Evolutionary conservation across 2,113 vertebrate species (phyloP).

Genomic region (Cricetomys ansorgei): DNA sequence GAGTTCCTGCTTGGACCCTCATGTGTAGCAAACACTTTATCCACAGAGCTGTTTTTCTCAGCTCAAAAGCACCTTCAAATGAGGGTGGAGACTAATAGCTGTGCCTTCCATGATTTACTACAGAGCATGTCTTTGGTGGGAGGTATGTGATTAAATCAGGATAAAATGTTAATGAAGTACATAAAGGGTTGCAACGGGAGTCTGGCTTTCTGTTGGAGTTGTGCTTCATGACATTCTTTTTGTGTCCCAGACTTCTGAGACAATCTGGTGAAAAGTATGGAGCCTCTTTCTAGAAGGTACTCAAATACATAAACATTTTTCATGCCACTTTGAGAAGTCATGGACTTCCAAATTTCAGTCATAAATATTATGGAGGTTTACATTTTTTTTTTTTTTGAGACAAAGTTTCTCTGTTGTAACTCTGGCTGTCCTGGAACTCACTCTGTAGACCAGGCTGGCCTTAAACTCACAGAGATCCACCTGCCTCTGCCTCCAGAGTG

Average conservation of each 20-base stretch:
- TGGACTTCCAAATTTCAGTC: slow-evolving; percentile 40
- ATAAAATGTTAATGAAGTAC: slow-evolving; percentile 28
- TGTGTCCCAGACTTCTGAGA: neutral
- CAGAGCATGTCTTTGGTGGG: neutral
- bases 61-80: neutral
- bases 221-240: slow-evolving; percentile 1
- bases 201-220: slow-evolving; percentile 75
- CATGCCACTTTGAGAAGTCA: neutral
- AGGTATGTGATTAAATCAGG: slow-evolving; percentile 26
- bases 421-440: too few relatives aligned
- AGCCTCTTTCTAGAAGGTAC: slow-evolving; percentile 25
- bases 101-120: neutral
- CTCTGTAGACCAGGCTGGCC: too few relatives aligned
- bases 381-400: neutral
- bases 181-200: neutral
- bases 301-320: slow-evolving; percentile 24
- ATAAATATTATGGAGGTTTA: neutral
- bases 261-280: slow-evolving; percentile 20
- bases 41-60: neutral
- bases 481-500: too few relatives aligned
- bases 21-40: neutral
- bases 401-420: too few relatives aligned
- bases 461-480: too few relatives aligned
- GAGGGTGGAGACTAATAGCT: neutral
- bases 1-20: neutral